phyloP scores from a whole-genome alignment of 1,140 invertebrate species.

The Andricus grossulariae region DNA sequence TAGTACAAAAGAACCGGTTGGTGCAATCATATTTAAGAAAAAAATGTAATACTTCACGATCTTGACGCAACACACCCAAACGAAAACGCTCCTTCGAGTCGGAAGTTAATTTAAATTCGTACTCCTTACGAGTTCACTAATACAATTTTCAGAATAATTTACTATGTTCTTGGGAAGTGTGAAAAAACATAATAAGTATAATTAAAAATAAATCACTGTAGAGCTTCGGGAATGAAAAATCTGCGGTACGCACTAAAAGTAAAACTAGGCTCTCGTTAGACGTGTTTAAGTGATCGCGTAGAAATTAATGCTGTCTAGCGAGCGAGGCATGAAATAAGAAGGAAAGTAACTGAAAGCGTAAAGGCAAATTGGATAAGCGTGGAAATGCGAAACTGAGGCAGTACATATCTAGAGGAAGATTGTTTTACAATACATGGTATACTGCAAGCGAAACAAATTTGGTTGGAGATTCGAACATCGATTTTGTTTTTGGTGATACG shows the following conservation, averaged over 20 bases:
- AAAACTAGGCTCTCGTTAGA: not conserved
- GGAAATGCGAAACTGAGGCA: conserved; percentile 35
- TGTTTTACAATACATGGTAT: not conserved
- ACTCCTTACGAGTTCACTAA: too few species aligned
- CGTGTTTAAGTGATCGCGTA: conserved; percentile 41
- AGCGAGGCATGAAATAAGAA: conserved; percentile 62
- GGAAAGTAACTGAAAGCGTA: conserved; percentile 69
- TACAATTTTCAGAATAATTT: too few species aligned
- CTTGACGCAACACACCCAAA: conserved; percentile 3
- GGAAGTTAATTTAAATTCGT: not conserved
- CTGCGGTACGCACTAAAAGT: not conserved
- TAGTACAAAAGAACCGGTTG: conserved; percentile 17
- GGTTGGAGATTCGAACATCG: too few species aligned
- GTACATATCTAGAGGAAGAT: not conserved
- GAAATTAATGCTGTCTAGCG: conserved; percentile 62
- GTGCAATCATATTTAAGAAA: not conserved
- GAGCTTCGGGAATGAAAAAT: conserved; percentile 1
- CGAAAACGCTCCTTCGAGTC: not conserved
- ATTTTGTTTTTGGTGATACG: too few species aligned
- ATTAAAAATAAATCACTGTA: not conserved
- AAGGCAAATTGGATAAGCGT: conserved; percentile 67
- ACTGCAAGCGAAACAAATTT: too few species aligned
- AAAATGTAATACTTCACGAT: conserved; percentile 8
- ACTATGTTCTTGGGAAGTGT: not conserved
- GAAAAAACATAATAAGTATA: not conserved